Percentiles rank a stretch among this genome's conserved stretches.
These are phyloP conservation scores for Isaurus tuberculatus DNA, from an alignment of 92 coral and sea anemone genomes.

Conservation along the genomic window DNA sequence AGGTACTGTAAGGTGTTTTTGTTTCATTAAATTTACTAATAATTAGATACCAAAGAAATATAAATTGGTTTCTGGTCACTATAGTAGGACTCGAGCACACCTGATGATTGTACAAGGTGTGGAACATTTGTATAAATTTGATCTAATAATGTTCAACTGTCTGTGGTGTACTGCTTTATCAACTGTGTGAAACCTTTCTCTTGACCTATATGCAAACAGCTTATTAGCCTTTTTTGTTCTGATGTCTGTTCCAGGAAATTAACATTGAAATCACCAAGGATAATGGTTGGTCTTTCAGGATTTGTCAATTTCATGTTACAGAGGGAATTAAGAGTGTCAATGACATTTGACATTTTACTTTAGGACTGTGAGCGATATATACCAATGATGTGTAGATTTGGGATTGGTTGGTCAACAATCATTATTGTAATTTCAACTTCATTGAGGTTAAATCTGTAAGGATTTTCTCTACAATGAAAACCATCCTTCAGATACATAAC, in stretches of 20 bases:
- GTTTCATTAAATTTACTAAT: not conserved
- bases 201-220: constrained; percentile 1
- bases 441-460: constrained; percentile 50
- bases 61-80: not conserved
- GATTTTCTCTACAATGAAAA: constrained; percentile 30
- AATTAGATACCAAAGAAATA: constrained; percentile 3
- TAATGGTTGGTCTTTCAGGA: constrained; percentile 22
- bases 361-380: constrained; percentile 63
- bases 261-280: constrained; percentile 71
- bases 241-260: constrained; percentile 43
- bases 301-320: constrained; percentile 28
- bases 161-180: constrained; percentile 59
- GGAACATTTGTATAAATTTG: constrained; percentile 73
- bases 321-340: constrained; percentile 35
- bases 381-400: constrained; percentile 63
- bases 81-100: constrained; percentile 24
- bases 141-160: constrained; percentile 60
- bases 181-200: constrained; percentile 57
- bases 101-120: constrained; percentile 38
- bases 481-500: constrained; percentile 14
- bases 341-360: constrained; percentile 47
- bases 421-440: constrained; percentile 57
- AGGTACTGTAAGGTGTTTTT: not conserved
- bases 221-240: constrained; percentile 35
- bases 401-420: constrained; percentile 43